phyloP scores from a whole-genome alignment of 2,888 invertebrate species.

The Miltochrista miniata region DNA sequence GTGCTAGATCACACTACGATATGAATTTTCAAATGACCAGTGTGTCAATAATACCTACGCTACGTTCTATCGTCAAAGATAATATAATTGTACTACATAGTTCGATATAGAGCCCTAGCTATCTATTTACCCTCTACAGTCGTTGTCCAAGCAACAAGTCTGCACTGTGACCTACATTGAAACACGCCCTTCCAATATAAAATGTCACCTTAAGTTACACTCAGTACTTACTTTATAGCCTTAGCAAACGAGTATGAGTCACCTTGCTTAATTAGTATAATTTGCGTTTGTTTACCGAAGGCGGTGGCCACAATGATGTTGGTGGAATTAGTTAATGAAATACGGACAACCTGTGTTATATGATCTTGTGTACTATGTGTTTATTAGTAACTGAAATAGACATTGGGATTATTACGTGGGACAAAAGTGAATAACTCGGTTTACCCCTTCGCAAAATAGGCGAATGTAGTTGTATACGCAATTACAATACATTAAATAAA shows the following conservation, averaged over 20 bases:
- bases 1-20: too few relatives aligned
- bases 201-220: conserved; percentile 33
- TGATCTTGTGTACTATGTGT: neutral
- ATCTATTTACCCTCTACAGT: conserved; percentile 3
- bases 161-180: conserved; percentile 43
- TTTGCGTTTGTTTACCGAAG: conserved; percentile 16
- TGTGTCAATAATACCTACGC: too few relatives aligned
- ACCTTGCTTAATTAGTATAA: conserved; percentile 32
- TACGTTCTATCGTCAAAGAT: too few relatives aligned
- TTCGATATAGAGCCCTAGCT: too few relatives aligned
- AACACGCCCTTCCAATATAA: conserved; percentile 44
- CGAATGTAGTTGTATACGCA: too few relatives aligned
- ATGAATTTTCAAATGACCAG: too few relatives aligned
- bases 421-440: too few relatives aligned
- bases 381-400: too few relatives aligned
- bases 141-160: conserved; percentile 33
- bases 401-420: too few relatives aligned
- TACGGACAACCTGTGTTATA: neutral
- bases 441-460: too few relatives aligned
- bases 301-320: neutral
- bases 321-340: neutral
- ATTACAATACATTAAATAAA: too few relatives aligned
- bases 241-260: conserved; percentile 19
- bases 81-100: too few relatives aligned
- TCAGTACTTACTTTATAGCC: conserved; percentile 25